phyloP scores from a whole-genome alignment of 2,888 invertebrate species.

The Himalopsyche kuldschensis region DNA sequence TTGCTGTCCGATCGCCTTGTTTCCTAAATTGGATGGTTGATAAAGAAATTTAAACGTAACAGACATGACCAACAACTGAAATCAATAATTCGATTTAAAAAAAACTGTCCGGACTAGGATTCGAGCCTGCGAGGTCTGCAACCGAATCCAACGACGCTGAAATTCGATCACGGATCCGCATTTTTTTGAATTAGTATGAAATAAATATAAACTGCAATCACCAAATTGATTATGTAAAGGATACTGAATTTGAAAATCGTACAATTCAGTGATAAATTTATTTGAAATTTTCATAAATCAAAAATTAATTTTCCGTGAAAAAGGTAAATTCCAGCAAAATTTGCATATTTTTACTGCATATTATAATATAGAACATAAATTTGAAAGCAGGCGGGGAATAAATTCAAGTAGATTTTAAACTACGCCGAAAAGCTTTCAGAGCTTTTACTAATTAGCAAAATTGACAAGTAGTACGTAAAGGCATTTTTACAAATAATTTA shows the following conservation, averaged over 20 bases:
- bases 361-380: background rate
- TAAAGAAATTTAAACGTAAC: too few relatives aligned
- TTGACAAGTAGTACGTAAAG: background rate
- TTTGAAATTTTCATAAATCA: background rate
- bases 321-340: background rate
- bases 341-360: background rate
- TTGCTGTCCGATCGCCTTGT: too few relatives aligned
- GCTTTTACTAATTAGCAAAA: background rate
- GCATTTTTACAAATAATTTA: background rate
- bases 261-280: background rate
- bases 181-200: too few relatives aligned
- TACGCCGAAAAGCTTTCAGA: background rate
- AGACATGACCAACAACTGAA: too few relatives aligned
- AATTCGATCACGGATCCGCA: too few relatives aligned
- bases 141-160: too few relatives aligned
- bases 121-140: too few relatives aligned
- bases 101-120: too few relatives aligned
- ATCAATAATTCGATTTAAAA: too few relatives aligned
- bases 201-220: too few relatives aligned
- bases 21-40: too few relatives aligned
- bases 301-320: background rate
- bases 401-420: background rate
- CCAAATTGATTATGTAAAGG: too few relatives aligned
- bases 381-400: background rate
- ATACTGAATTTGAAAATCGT: background rate